These are phyloP conservation scores for Zosterops pallidus DNA, from an alignment of 2,113 vertebrate genomes.

Conservation along the genomic window DNA sequence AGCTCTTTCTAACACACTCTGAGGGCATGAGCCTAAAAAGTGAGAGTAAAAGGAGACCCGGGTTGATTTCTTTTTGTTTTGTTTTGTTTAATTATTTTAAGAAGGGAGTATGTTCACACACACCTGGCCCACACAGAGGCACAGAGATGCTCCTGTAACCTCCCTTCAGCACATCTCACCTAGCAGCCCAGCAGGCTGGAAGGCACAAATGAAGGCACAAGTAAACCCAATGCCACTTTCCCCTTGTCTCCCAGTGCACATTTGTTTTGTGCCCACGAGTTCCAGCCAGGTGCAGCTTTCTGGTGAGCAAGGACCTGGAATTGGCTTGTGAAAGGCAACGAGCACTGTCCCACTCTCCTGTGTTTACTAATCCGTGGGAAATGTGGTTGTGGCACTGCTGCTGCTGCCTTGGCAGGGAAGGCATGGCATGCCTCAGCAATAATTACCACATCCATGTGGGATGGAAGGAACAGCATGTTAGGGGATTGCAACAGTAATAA, in stretches of 20 bases:
- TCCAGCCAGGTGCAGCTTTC: background rate
- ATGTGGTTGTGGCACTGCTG: constrained; percentile 18
- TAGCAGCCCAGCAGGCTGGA: background rate
- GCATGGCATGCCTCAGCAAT: constrained; percentile 39
- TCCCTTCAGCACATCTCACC: background rate
- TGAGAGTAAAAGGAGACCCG: background rate
- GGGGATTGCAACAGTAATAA: constrained; percentile 63
- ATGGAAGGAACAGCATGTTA: constrained; percentile 59
- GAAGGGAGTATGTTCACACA: background rate
- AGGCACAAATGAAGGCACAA: background rate
- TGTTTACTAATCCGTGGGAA: background rate
- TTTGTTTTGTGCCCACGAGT: background rate
- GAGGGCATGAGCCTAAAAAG: background rate
- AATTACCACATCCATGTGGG: constrained; percentile 58
- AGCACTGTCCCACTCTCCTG: background rate
- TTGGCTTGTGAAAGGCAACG: background rate
- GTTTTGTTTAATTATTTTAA: background rate
- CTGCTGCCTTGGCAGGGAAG: background rate
- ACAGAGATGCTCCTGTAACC: background rate
- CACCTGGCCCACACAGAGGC: background rate
- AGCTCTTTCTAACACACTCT: background rate
- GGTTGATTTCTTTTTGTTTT: background rate
- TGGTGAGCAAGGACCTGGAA: background rate
- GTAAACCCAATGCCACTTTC: background rate
- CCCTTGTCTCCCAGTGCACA: background rate